phyloP scores from a whole-genome alignment of 2,888 invertebrate species.

The Callyntrura guangdongensis region DNA sequence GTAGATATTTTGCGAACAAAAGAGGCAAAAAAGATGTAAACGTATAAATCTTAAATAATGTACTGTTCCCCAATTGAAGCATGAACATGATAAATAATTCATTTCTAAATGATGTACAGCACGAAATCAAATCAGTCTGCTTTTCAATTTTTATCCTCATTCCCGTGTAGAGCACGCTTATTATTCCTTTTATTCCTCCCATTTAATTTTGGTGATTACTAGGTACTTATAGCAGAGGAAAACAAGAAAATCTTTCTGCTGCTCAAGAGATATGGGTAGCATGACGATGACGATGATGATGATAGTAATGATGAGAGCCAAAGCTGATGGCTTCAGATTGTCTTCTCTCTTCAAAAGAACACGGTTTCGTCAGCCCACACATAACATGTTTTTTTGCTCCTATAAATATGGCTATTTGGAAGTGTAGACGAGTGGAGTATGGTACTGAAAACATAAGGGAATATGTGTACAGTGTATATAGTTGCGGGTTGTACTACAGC shows the following conservation, averaged over 20 bases:
- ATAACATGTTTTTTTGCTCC: constrained; percentile 35
- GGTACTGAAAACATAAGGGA: no score
- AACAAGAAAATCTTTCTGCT: constrained; percentile 49
- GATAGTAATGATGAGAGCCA: constrained; percentile 36
- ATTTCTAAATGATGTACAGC: constrained; percentile 52
- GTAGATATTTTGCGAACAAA: not conserved
- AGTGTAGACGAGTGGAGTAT: not conserved
- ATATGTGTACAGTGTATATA: no score
- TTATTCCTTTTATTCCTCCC: not conserved
- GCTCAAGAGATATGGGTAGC: not conserved
- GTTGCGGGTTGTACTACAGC: constrained; percentile 43
- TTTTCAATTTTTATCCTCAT: constrained; percentile 4
- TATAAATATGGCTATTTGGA: constrained; percentile 13
- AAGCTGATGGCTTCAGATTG: constrained; percentile 13
- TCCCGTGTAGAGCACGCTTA: constrained; percentile 27
- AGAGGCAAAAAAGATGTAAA: not conserved
- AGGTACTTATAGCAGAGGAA: constrained; percentile 3
- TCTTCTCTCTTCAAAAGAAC: constrained; percentile 14
- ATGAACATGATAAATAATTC: constrained; percentile 35
- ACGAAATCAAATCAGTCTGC: constrained; percentile 52
- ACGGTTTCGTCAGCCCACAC: constrained; percentile 62
- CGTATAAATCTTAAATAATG: not conserved
- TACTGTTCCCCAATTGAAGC: not conserved
- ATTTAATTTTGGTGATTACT: constrained; percentile 1
- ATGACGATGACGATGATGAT: not conserved